Conservation (phyloP, 2,797 vertebrate species). For the Cheirogaleus major region DNA sequence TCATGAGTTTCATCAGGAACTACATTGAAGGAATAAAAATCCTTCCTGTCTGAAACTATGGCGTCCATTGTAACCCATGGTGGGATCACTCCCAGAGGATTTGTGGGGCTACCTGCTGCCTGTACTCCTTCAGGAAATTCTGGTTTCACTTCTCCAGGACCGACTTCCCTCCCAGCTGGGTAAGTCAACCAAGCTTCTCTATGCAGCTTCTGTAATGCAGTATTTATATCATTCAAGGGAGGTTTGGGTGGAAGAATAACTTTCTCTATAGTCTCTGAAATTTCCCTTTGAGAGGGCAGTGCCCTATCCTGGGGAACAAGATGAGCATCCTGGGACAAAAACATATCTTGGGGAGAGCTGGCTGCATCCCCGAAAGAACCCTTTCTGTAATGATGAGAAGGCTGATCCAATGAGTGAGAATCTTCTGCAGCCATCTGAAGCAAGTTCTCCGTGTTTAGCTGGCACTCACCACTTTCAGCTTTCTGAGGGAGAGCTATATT, state of each 20-base stretch:
- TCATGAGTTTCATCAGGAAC: constrained; percentile 14
- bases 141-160: constrained; percentile 16
- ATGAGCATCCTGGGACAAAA: background rate
- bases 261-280: constrained; percentile 80
- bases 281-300: constrained; percentile 62
- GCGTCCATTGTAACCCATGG: background rate
- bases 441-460: background rate
- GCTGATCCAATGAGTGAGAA: background rate
- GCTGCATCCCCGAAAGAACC: constrained; percentile 1
- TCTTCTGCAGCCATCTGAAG: constrained; percentile 33
- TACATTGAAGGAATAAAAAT: background rate
- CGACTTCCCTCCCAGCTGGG: background rate
- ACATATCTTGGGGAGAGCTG: background rate
- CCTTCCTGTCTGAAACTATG: background rate
- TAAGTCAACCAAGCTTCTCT: constrained; percentile 57
- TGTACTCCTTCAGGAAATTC: background rate
- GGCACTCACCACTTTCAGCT: constrained; percentile 42
- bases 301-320: background rate
- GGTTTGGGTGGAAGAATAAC: constrained; percentile 58
- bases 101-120: background rate
- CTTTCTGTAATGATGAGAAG: background rate
- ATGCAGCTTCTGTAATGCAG: constrained; percentile 70
- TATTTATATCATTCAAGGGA: constrained; percentile 56
- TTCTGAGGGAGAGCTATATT: background rate
- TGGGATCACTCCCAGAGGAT: background rate